A percentile compares a stretch with the other conserved stretches of the same genome.
phyloP scores from a whole-genome alignment of 2,888 invertebrate species.

The Tetragonula carbonaria region DNA sequence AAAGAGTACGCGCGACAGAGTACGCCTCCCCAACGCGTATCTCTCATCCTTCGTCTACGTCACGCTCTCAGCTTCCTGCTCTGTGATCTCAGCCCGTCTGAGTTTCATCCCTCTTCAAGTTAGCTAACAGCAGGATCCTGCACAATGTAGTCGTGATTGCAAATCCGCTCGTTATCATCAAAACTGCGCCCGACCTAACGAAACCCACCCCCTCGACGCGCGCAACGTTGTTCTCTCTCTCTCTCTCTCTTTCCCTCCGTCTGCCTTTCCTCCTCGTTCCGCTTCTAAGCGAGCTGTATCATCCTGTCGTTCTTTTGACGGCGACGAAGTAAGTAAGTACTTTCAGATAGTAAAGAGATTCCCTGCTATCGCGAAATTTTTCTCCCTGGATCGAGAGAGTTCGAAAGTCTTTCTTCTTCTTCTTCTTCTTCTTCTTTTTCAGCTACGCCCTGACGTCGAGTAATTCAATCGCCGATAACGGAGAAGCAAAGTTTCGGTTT shows the following conservation, averaged over 20 bases:
- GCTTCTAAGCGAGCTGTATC: conserved; percentile 25
- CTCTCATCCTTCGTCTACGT: conserved; percentile 58
- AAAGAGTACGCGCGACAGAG: conserved; percentile 21
- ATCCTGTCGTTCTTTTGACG: conserved; percentile 30
- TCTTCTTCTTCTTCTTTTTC: background rate
- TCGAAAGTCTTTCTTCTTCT: background rate
- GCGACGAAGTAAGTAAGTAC: conserved; percentile 37
- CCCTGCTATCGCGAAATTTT: conserved; percentile 36
- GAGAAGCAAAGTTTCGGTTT: conserved; percentile 1
- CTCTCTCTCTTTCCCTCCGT: background rate
- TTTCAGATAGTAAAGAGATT: conserved; percentile 40
- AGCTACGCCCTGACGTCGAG: background rate
- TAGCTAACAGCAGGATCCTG: conserved; percentile 78
- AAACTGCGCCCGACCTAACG: conserved; percentile 76
- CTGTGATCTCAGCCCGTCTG: conserved; percentile 79
- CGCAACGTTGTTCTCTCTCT: conserved; percentile 15
- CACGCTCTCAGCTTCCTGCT: conserved; percentile 73
- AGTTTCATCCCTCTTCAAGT: conserved; percentile 80
- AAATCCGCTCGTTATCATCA: conserved; percentile 82
- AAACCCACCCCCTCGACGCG: conserved; percentile 64
- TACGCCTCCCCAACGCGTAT: conserved; percentile 26
- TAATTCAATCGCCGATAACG: conserved; percentile 35
- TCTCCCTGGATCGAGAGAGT: conserved; percentile 19
- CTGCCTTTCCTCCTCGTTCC: background rate
- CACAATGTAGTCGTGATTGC: conserved; percentile 82